Evolutionary conservation across 1,140 invertebrate species (phyloP).

Genomic region (Pollicipes pollicipes): DNA sequence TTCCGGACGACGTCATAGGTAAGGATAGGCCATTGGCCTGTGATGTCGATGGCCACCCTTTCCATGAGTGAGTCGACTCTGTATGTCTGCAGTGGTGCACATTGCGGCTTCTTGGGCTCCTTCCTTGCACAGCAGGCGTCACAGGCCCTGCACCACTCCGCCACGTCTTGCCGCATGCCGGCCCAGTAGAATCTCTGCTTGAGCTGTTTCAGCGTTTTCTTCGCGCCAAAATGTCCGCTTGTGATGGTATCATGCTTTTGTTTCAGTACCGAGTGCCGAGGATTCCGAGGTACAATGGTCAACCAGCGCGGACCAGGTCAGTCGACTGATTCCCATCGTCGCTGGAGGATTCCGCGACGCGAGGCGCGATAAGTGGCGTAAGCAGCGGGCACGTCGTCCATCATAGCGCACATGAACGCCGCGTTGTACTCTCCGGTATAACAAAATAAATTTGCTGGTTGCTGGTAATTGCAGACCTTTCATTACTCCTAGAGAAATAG

Average conservation of each 20-base stretch:
- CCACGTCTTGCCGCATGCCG: background rate
- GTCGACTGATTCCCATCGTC: background rate
- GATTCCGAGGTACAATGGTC: background rate
- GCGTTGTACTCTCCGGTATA: too few relatives aligned
- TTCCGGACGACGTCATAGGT: background rate
- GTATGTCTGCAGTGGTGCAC: background rate
- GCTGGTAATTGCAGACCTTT: too few relatives aligned
- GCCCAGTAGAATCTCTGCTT: background rate
- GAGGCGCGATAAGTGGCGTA: background rate
- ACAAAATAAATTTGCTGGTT: too few relatives aligned
- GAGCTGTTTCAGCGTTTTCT: background rate
- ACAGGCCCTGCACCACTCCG: background rate
- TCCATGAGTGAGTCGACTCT: background rate
- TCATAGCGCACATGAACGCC: too few relatives aligned
- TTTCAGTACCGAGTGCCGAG: background rate
- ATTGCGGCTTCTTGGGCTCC: background rate
- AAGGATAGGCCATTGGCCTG: too few relatives aligned
- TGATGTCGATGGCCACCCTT: constrained; percentile 6
- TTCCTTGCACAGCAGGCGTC: background rate
- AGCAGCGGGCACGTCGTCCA: too few relatives aligned
- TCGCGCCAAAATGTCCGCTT: background rate
- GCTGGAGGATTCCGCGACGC: background rate
- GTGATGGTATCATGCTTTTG: background rate
- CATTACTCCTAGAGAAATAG: too few relatives aligned
- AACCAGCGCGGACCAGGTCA: background rate